Conservation (phyloP, 2,113 vertebrate genomes). For the Cephalopholis sonnerati region DNA sequence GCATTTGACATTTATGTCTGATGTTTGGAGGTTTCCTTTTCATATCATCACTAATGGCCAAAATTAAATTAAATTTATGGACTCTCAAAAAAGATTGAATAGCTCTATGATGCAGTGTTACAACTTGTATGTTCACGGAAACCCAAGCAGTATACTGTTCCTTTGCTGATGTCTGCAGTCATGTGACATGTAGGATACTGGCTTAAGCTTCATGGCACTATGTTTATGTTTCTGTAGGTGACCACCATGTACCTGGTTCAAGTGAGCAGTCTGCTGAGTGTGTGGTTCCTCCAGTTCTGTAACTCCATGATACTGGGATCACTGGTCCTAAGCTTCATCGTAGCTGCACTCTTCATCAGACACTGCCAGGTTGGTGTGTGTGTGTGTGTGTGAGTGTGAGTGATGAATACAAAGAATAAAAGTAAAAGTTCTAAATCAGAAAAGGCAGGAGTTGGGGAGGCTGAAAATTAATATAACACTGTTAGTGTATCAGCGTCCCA, state of each 20-base stretch:
- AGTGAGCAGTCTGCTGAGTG: slow-evolving; percentile 88
- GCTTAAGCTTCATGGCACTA: too few species aligned
- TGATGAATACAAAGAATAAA: background rate
- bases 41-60: background rate
- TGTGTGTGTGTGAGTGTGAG: slow-evolving; percentile 16
- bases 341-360: slow-evolving; percentile 89
- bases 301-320: slow-evolving; percentile 98
- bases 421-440: background rate
- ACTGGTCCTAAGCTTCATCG: slow-evolving; percentile 93
- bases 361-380: slow-evolving; percentile 88
- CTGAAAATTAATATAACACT: background rate
- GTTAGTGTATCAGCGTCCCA: background rate
- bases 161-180: too few species aligned
- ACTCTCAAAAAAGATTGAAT: too few species aligned
- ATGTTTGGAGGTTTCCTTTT: background rate
- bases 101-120: background rate
- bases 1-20: background rate
- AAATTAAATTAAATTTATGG: background rate
- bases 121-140: background rate
- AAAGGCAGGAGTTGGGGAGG: background rate
- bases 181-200: too few species aligned
- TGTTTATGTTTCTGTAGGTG: slow-evolving; percentile 82
- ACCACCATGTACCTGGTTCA: slow-evolving; percentile 90
- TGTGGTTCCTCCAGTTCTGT: slow-evolving; percentile 95
- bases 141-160: background rate